Evolutionary conservation across 2,797 vertebrate genomes (phyloP).

Genomic region (Phrynocephalus vlangalii): DNA sequence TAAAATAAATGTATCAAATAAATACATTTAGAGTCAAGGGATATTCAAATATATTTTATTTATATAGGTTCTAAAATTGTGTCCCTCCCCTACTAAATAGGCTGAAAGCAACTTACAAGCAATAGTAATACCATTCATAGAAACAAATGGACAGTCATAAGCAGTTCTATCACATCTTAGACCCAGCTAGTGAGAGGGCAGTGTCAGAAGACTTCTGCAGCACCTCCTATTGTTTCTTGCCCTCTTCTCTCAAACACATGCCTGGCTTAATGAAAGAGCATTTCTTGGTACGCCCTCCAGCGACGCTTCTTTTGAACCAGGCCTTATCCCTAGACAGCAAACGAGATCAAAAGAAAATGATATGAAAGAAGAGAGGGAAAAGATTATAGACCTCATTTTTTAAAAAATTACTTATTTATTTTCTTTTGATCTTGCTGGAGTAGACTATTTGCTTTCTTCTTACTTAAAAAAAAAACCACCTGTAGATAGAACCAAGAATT

Average conservation of each 20-base stretch:
- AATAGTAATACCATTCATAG: background rate
- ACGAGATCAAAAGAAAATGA: background rate
- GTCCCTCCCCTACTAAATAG: background rate
- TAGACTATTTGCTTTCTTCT: background rate
- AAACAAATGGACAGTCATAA: background rate
- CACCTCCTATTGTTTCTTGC: background rate
- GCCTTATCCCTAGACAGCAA: background rate
- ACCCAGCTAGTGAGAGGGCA: background rate
- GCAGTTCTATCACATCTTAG: background rate
- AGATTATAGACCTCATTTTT: background rate
- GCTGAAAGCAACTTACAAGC: background rate
- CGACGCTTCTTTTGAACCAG: background rate
- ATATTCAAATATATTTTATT: slow-evolving; percentile 3
- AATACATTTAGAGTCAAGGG: background rate
- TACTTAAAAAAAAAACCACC: background rate
- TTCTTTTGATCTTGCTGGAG: background rate
- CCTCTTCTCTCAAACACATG: background rate
- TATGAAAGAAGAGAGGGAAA: background rate
- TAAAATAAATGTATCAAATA: no score
- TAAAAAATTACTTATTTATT: background rate
- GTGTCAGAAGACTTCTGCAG: background rate
- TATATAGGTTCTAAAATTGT: background rate
- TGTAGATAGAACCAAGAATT: background rate
- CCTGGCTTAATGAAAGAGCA: background rate
- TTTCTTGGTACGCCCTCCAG: background rate